Evolutionary conservation across 2,797 vertebrate genomes (phyloP), one percentile per base, ranked within the genome.

Genomic region (Remorina albescens): DNA sequence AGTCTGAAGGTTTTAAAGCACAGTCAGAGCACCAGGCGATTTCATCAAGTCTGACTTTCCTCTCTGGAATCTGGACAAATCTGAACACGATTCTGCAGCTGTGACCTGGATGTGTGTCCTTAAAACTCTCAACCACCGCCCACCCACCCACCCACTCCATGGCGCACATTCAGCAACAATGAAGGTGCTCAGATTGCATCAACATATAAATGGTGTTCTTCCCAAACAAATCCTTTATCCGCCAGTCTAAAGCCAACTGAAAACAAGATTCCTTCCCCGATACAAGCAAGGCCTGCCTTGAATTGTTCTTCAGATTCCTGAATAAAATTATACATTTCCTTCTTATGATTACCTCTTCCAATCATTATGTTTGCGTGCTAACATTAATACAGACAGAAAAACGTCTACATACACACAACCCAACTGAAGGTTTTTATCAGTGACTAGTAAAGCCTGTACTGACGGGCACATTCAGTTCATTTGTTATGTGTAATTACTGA

Each of bases 11-110:
- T 2, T 44, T 61, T 6, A 30, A 56, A 49, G 26, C 68, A 4
- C 60, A 67, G 44, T 37, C n/a, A 28, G 23, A 76, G 49, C 15
- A 0, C 0, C 18, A 78, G 11, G 54, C 4, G 28, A 50, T 47
- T 1, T 7, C 34, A 66, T 51, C 8, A 2, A 69, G 37, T 69
- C 66, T 63, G n/a, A 71, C 54, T 75, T 74, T 69, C 65, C 34
- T 18, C 57, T 19, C 53, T 81, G 87, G 86, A 85, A 83, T 86
- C 69, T 67, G 51, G 23, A 82, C 83, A 82, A 58, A 90, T 90
- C 84, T 72, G 63, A 84, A 84, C 84, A 90, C 0, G 81, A 82
- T 65, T 66, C 23, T 66, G 68, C 13, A 26, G 56, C 47, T 26
- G 8, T 21, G 28, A 19, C 51, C 36, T 10, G 6, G n/a, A 47